A percentile compares a stretch with the other conserved stretches of the same genome.
Conservation (phyloP, 2,113 vertebrate genomes). For the Dicaeum eximium region DNA sequence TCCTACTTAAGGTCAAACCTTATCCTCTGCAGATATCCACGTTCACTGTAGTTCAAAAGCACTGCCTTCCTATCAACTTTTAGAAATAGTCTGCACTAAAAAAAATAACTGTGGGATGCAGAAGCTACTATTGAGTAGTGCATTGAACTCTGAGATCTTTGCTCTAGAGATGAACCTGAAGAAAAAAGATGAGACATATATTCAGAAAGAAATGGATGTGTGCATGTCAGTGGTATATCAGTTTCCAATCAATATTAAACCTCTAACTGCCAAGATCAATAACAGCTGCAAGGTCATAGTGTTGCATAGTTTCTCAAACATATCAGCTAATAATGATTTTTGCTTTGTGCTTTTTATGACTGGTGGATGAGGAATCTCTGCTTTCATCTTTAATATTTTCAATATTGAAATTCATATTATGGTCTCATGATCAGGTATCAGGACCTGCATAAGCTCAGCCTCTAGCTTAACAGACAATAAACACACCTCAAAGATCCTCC, state of each 20-base stretch:
- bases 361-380: background rate
- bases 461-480: background rate
- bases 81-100: background rate
- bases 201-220: conserved; percentile 43
- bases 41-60: background rate
- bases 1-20: background rate
- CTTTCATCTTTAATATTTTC: conserved; percentile 53
- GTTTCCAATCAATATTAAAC: conserved; percentile 68
- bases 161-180: conserved; percentile 48
- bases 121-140: background rate
- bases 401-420: conserved; percentile 26
- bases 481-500: background rate
- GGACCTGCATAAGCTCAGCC: background rate
- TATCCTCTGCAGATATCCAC: background rate
- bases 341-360: conserved; percentile 28
- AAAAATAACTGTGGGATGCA: background rate
- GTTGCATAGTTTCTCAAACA: conserved; percentile 49
- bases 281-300: conserved; percentile 54
- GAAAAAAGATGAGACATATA: conserved; percentile 16
- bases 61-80: background rate
- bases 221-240: conserved; percentile 53
- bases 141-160: conserved; percentile 49
- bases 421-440: background rate
- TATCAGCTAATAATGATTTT: conserved; percentile 45
- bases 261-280: conserved; percentile 64